Evolutionary conservation across 2,113 vertebrate genomes (phyloP).

Genomic region (Bufo bufo): DNA sequence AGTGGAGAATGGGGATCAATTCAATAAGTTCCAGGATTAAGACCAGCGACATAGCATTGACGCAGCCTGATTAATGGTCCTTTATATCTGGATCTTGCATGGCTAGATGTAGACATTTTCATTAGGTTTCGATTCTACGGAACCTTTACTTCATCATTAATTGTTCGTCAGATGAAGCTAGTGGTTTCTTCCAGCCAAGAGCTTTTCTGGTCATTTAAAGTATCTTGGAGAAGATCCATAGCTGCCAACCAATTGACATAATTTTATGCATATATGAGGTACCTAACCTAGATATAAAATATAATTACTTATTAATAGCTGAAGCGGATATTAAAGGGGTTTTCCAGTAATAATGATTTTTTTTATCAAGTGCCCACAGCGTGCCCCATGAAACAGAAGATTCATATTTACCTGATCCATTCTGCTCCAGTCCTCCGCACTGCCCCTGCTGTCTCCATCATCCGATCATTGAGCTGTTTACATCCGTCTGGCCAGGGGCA

Average conservation of each 20-base stretch:
- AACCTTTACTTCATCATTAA: not conserved
- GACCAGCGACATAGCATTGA: not conserved
- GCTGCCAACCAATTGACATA: not conserved
- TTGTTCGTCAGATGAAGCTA: not conserved
- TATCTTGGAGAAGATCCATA: not conserved
- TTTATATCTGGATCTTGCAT: not conserved
- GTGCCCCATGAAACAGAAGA: no score
- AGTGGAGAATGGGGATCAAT: constrained; percentile 17
- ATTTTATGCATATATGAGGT: not conserved
- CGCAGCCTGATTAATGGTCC: not conserved
- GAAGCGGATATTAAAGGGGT: no score
- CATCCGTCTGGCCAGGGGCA: no score
- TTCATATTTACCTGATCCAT: no score
- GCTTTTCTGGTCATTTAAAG: not conserved
- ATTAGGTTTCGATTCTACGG: not conserved
- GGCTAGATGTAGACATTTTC: not conserved
- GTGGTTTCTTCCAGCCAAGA: not conserved
- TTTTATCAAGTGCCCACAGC: no score
- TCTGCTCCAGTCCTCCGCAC: no score
- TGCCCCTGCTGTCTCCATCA: no score
- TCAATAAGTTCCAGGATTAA: constrained; percentile 1
- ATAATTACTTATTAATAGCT: no score
- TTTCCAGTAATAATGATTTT: no score
- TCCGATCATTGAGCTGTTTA: no score
- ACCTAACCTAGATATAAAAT: not conserved